Evolutionary conservation across 2,888 invertebrate species (phyloP).

Genomic region (Polyommatus iphigenia): DNA sequence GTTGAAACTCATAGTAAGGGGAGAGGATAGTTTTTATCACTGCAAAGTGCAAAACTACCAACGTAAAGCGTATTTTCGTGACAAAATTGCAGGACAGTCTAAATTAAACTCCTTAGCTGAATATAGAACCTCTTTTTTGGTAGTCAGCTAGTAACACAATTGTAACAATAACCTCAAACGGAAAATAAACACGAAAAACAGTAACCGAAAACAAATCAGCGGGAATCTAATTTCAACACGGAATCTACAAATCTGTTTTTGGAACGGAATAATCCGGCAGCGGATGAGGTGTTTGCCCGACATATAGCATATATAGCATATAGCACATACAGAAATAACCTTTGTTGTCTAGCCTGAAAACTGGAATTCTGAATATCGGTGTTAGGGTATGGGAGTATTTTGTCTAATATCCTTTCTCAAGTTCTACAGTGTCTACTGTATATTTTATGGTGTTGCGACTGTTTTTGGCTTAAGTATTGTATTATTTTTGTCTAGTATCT

Average conservation of each 20-base stretch:
- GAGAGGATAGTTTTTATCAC: too few species aligned
- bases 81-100: too few species aligned
- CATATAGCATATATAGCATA: neutral
- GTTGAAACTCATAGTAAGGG: too few species aligned
- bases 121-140: neutral
- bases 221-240: conserved; percentile 25
- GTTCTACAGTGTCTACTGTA: neutral
- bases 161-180: neutral
- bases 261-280: conserved; percentile 12
- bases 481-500: too few species aligned
- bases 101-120: too few species aligned
- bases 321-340: neutral
- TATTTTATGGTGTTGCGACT: too few species aligned
- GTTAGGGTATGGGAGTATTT: neutral
- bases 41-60: too few species aligned
- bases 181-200: conserved; percentile 8
- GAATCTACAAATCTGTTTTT: conserved; percentile 29
- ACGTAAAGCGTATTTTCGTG: too few species aligned
- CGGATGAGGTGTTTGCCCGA: conserved; percentile 28
- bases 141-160: neutral
- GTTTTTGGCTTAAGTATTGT: too few species aligned
- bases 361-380: neutral
- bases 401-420: neutral
- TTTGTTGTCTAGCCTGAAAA: neutral
- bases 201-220: conserved; percentile 23